Evolutionary conservation across 2,888 invertebrate species (phyloP).

Genomic region (Drosophila meridionalis): DNA sequence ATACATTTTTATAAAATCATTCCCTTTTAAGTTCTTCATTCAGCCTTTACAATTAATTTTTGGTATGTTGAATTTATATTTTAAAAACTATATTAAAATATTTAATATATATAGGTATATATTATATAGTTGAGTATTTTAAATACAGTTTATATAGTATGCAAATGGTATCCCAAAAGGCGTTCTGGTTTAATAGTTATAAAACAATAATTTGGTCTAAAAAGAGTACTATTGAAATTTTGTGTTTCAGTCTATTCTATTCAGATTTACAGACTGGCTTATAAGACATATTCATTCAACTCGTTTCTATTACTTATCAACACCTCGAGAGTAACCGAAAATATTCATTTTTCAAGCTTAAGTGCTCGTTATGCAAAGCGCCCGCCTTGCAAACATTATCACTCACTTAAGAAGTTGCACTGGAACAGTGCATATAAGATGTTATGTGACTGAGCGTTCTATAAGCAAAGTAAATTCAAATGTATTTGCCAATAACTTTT

Average conservation of each 20-base stretch:
- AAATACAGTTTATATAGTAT: too few relatives aligned
- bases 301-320: background rate
- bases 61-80: too few relatives aligned
- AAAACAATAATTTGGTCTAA: background rate
- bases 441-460: constrained; percentile 35
- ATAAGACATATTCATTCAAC: background rate
- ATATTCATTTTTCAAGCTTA: background rate
- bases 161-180: too few relatives aligned
- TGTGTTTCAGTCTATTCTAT: too few relatives aligned
- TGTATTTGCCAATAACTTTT: constrained; percentile 77
- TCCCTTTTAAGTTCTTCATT: too few relatives aligned
- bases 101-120: too few relatives aligned
- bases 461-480: constrained; percentile 73
- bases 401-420: constrained; percentile 27
- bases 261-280: background rate
- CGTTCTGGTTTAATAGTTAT: too few relatives aligned
- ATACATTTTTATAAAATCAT: too few relatives aligned
- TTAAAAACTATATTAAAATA: too few relatives aligned
- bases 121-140: too few relatives aligned
- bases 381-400: constrained; percentile 16
- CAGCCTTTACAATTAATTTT: too few relatives aligned
- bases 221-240: background rate
- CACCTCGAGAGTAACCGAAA: background rate
- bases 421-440: constrained; percentile 25
- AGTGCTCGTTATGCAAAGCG: constrained; percentile 12